Conservation (phyloP, 1,140 invertebrate genomes). For the Drosophila littoralis region DNA sequence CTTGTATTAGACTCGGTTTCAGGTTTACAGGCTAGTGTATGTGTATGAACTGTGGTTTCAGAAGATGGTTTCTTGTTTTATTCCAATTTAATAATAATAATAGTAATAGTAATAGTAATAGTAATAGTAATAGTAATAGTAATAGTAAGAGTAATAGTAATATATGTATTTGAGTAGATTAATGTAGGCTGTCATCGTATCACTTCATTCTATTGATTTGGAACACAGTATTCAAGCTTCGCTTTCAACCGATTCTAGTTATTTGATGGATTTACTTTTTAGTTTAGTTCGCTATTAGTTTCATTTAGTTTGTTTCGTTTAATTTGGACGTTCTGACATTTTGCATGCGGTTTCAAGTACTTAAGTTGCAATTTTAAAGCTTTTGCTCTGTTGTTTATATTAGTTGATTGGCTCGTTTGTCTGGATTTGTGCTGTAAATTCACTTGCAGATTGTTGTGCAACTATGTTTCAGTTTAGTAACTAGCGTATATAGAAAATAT, state of each 20-base stretch:
- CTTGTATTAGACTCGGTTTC: no score
- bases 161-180: not conserved
- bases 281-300: not conserved
- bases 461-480: conserved; percentile 38
- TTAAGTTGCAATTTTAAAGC: conserved; percentile 40
- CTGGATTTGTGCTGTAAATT: conserved; percentile 40
- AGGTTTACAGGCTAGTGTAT: no score
- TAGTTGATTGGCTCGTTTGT: conserved; percentile 29
- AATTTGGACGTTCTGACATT: not conserved
- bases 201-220: conserved; percentile 9
- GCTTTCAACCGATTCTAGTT: not conserved
- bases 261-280: not conserved
- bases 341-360: conserved; percentile 49
- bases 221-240: conserved; percentile 8
- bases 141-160: no score
- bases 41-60: no score
- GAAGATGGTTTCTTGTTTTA: no score
- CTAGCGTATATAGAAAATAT: conserved; percentile 29
- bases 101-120: no score
- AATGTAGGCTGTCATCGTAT: not conserved
- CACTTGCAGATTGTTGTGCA: conserved; percentile 63
- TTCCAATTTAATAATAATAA: no score
- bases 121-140: no score
- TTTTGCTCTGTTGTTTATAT: conserved; percentile 25
- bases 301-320: conserved; percentile 25